A percentile compares a stretch with the other conserved stretches of the same genome.
phyloP scores from a whole-genome alignment of 2,797 vertebrate genomes.

The Parambassis ranga region DNA sequence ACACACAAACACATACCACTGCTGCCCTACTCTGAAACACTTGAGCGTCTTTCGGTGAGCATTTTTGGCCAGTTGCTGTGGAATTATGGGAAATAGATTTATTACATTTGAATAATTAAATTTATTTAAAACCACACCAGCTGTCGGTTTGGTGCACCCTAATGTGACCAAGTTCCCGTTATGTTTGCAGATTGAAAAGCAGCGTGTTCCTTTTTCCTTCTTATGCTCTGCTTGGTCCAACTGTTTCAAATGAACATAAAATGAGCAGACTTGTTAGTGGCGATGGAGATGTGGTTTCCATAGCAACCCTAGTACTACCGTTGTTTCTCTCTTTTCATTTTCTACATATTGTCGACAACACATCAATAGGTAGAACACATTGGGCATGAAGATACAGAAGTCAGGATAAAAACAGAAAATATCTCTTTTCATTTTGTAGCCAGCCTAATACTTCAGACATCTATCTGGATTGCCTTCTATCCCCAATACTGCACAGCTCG shows the following conservation, averaged over 20 bases:
- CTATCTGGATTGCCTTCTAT: too few species aligned
- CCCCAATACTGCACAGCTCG: too few species aligned
- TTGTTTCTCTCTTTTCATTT: constrained; percentile 32
- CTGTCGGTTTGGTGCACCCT: not conserved
- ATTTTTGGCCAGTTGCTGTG: constrained; percentile 25
- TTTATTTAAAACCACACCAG: not conserved
- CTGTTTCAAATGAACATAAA: constrained; percentile 12
- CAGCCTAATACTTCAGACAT: not conserved
- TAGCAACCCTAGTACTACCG: constrained; percentile 54
- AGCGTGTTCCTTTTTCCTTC: not conserved
- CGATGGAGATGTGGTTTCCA: constrained; percentile 53
- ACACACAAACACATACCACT: not conserved
- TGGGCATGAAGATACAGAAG: too few species aligned
- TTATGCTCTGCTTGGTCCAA: not conserved
- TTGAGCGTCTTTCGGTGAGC: constrained; percentile 8
- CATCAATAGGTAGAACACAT: constrained; percentile 20
- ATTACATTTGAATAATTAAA: too few species aligned
- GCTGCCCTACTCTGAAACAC: constrained; percentile 16
- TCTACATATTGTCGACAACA: constrained; percentile 33
- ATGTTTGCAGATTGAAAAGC: not conserved
- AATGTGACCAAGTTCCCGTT: too few species aligned
- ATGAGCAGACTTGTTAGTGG: constrained; percentile 62
- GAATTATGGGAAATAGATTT: constrained; percentile 28
- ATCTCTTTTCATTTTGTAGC: constrained; percentile 21
- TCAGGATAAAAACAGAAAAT: too few species aligned